Evolutionary conservation across 2,888 invertebrate genomes (phyloP).

Genomic region (Nineta flava): DNA sequence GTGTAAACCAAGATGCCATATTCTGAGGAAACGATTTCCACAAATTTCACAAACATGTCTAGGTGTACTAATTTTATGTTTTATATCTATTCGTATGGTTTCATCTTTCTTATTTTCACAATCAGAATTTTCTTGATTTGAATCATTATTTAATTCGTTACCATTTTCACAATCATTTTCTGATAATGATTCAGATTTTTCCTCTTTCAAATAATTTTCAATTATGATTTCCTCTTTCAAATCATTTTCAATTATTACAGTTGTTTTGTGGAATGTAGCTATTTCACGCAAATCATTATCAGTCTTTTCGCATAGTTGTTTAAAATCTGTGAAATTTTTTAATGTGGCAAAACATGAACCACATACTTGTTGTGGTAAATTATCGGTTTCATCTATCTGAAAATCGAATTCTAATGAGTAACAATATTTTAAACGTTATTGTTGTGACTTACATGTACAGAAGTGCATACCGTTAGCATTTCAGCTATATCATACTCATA

Average conservation of each 20-base stretch:
- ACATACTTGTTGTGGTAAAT: not conserved
- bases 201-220: too few relatives aligned
- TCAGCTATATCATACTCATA: not conserved
- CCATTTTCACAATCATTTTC: not conserved
- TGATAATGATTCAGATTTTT: too few relatives aligned
- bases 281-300: not conserved
- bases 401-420: not conserved
- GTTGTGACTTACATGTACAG: not conserved
- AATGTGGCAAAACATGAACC: not conserved
- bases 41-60: not conserved
- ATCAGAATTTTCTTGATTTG: not conserved
- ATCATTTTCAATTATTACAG: not conserved
- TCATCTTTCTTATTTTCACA: not conserved
- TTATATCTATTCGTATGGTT: not conserved
- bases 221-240: not conserved
- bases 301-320: not conserved
- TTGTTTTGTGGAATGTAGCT: not conserved
- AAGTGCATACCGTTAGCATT: not conserved
- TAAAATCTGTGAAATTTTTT: not conserved
- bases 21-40: not conserved
- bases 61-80: not conserved
- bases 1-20: not conserved
- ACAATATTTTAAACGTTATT: not conserved
- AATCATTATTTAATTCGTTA: not conserved
- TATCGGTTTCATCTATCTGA: not conserved